phyloP scores from a whole-genome alignment of 2,113 vertebrate genomes.

The Mohoua ochrocephala region DNA sequence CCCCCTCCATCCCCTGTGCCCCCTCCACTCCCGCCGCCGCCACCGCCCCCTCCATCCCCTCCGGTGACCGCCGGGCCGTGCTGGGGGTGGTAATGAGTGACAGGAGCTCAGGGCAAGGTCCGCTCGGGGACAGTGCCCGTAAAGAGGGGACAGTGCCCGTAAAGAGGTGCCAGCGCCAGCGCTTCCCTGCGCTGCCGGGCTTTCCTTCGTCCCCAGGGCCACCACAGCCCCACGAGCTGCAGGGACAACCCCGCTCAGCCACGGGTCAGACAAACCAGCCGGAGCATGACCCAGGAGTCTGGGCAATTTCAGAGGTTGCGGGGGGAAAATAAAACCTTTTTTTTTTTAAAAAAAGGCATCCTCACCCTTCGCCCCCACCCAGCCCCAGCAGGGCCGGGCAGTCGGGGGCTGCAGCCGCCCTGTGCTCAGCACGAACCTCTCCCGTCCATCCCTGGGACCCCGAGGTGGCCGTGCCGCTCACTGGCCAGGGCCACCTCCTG shows the following conservation, averaged over 20 bases:
- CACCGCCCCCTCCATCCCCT: not conserved
- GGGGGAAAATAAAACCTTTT: not conserved
- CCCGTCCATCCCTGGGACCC: not conserved
- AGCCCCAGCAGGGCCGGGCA: not conserved
- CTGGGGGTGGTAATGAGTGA: not conserved
- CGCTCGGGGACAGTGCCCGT: not conserved
- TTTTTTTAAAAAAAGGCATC: not conserved
- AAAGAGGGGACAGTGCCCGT: not conserved
- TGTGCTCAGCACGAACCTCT: not conserved
- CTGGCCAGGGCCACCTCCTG: not conserved
- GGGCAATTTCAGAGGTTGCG: not conserved
- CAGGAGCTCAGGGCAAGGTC: not conserved
- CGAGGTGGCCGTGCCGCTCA: fast-evolving
- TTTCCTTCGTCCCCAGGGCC: not conserved
- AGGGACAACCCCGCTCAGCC: not conserved
- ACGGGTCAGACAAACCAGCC: fast-evolving
- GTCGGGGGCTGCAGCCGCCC: not conserved
- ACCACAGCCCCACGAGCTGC: not conserved
- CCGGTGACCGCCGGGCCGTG: not conserved
- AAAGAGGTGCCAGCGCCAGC: not conserved
- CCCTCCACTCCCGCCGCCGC: too few relatives aligned
- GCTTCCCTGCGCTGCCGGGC: not conserved
- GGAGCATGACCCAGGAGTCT: not conserved
- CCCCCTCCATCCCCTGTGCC: not conserved
- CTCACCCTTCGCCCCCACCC: fast-evolving